Base-by-base conservation (phyloP, 23 tunicate species). In the Diplosoma virens region DNA sequence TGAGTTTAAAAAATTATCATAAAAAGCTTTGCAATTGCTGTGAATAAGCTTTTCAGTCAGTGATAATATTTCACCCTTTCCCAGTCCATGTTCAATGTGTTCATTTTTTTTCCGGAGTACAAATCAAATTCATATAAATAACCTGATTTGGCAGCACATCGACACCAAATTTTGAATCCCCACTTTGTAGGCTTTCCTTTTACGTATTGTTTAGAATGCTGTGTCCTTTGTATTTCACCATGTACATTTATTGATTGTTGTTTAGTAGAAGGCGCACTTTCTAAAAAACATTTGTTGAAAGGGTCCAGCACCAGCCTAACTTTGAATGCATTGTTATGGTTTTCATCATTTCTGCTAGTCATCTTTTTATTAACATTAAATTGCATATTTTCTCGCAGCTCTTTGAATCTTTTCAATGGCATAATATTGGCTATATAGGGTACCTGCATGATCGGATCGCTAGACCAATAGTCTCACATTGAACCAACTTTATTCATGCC, bases 121-220 rank as follows among this genome's bases (percentile, higher is more conserved):
- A 55, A 20, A 20, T 55, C 63, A 20, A 55, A 55, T 55, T 55
- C 63, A 55, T 27, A 61, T 5, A 61, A 35, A 29, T 61, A 61
- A 5, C 69, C 35, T 7, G 35, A 27, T 29, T 61, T 61, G 34
- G 35, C 28, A 29, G 28, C 35, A n/a, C 69, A 61, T n/a, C 69
- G 34, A 35, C 69, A 61, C 69, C 69, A 61, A 34, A 61, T 61
- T 35, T 61, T 61, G 69, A 61, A 61, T 2, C 69, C 69, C 35
- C 69, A 61, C 21, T 61, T 34, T 27, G 30, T 29, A 7, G 69
- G 69, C 35, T 61, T 61, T 61, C 69, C 69, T 29, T 61, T 61
- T 61, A 61, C 69, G 21, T 61, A 61, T 61, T 61, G 69, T 29
- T 61, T 61, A n/a, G 17, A 27, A 5, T 29, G 69, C 7, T 14